These are phyloP conservation scores for Gorsachius magnificus DNA, from an alignment of 2,797 vertebrate genomes.

Conservation along the genomic window DNA sequence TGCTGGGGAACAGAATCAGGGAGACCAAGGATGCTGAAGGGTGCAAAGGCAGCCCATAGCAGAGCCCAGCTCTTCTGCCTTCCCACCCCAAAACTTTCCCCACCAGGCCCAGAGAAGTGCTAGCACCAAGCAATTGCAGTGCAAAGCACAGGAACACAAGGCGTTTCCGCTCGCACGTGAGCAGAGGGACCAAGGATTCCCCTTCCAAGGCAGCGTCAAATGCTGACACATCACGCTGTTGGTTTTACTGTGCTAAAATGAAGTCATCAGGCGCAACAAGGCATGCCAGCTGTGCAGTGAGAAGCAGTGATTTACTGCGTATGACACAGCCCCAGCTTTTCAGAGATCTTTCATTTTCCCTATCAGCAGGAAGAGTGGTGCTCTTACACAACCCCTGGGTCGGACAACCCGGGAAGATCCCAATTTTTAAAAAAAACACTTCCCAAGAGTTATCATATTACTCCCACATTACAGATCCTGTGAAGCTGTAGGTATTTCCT, in stretches of 20 bases:
- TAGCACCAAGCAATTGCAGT: neutral
- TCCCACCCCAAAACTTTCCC: neutral
- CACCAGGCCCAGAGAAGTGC: neutral
- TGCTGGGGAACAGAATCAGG: neutral
- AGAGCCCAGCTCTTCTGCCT: neutral
- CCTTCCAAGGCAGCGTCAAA: neutral
- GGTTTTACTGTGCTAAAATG: neutral
- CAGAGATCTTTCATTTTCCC: neutral
- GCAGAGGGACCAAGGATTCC: neutral
- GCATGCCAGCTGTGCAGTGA: neutral
- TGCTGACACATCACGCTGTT: neutral
- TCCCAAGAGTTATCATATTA: neutral
- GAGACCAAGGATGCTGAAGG: neutral
- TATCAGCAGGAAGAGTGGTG: neutral
- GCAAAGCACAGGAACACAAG: accelerated
- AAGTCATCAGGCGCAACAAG: neutral
- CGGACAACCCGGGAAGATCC: neutral
- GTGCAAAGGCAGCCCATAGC: neutral
- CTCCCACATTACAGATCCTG: neutral
- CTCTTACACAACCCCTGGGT: neutral
- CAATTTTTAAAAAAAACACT: neutral
- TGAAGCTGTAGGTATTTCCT: neutral
- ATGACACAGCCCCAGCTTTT: neutral
- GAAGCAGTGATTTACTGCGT: neutral
- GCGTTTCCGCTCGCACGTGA: neutral